Evolutionary conservation across 2,888 invertebrate species (phyloP).

Genomic region (Tetragonula carbonaria): DNA sequence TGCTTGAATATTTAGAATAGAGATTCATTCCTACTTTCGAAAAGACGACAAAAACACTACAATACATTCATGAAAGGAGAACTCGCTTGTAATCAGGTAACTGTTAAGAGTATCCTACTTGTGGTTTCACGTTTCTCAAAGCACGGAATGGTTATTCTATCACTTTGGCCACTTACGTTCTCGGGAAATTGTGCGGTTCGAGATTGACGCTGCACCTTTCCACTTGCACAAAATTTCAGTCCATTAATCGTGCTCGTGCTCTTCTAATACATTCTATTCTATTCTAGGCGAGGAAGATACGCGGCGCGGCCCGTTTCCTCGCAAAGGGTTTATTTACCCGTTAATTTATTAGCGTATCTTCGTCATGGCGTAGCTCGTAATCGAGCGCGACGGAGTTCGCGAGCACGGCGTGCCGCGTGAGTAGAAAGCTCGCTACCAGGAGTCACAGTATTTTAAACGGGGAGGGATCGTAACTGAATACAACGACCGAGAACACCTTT

Average conservation of each 20-base stretch:
- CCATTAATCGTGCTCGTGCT: conserved; percentile 51
- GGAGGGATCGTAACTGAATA: neutral
- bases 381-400: conserved; percentile 72
- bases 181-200: conserved; percentile 44
- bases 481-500: conserved; percentile 22
- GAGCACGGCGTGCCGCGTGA: conserved; percentile 41
- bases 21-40: too few relatives aligned
- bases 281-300: conserved; percentile 55
- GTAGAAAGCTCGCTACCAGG: conserved; percentile 8
- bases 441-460: conserved; percentile 45
- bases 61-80: too few relatives aligned
- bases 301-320: conserved; percentile 32
- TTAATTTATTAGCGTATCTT: conserved; percentile 70
- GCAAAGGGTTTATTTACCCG: conserved; percentile 62
- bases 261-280: conserved; percentile 62
- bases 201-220: conserved; percentile 24
- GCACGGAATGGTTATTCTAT: conserved; percentile 15
- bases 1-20: too few relatives aligned
- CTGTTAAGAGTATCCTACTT: neutral
- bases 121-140: conserved; percentile 6
- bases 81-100: too few relatives aligned
- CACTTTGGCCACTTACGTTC: conserved; percentile 18
- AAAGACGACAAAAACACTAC: too few relatives aligned
- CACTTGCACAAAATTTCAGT: conserved; percentile 18
- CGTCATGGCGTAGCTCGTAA: conserved; percentile 72